Conservation (phyloP, 1,140 invertebrate species). For the Plectus sambesii region DNA sequence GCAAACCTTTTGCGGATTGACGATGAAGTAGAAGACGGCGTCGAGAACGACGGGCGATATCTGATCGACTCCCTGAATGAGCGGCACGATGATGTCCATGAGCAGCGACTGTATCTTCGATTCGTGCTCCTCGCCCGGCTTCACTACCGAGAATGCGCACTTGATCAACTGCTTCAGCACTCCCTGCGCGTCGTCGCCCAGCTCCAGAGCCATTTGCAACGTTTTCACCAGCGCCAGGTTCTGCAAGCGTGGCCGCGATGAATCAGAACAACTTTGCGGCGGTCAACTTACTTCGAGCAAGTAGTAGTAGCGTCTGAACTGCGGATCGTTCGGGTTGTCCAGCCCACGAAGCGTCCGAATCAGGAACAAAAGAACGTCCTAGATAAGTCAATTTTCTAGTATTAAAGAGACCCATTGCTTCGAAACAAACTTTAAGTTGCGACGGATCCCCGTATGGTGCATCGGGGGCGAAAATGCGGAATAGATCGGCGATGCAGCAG, state of each 20-base stretch:
- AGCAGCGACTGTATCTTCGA: too few relatives aligned
- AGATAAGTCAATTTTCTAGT: not conserved
- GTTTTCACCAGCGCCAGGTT: not conserved
- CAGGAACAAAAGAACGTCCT: not conserved
- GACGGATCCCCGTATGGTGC: not conserved
- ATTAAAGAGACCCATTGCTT: not conserved
- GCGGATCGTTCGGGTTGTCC: not conserved
- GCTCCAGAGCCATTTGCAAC: not conserved
- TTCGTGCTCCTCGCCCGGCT: too few relatives aligned
- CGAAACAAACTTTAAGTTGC: not conserved
- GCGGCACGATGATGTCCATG: too few relatives aligned
- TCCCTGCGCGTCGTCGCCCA: too few relatives aligned
- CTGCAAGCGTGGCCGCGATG: not conserved
- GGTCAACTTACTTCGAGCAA: not conserved
- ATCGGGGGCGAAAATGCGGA: not conserved
- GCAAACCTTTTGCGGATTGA: too few relatives aligned
- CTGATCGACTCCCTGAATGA: too few relatives aligned
- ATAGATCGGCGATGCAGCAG: not conserved
- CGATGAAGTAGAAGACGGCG: too few relatives aligned
- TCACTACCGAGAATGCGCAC: too few relatives aligned
- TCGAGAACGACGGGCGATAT: too few relatives aligned
- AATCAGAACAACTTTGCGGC: not conserved
- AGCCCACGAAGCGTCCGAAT: not conserved
- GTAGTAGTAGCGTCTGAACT: not conserved
- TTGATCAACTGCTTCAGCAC: too few relatives aligned